phyloP scores from a whole-genome alignment of 2,888 invertebrate species.

The Leptogaster cylindrica region DNA sequence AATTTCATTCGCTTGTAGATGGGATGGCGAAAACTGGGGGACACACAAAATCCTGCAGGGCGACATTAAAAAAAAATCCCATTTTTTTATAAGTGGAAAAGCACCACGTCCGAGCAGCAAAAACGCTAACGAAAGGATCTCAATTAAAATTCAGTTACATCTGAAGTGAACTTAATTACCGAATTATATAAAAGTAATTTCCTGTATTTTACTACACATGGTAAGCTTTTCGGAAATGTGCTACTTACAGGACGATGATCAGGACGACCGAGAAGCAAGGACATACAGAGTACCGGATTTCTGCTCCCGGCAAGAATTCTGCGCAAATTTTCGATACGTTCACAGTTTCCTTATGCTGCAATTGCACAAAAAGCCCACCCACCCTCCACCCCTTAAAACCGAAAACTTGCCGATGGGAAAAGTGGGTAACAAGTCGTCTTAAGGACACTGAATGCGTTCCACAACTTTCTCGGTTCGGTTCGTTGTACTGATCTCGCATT shows the following conservation, averaged over 20 bases:
- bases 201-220: neutral
- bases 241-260: conserved; percentile 2
- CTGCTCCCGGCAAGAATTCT: neutral
- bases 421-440: conserved; percentile 7
- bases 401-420: neutral
- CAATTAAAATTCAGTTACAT: conserved; percentile 38
- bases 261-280: neutral
- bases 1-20: too few species aligned
- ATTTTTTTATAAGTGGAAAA: too few species aligned
- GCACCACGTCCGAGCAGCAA: neutral
- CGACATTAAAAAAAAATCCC: too few species aligned
- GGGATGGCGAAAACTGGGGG: neutral
- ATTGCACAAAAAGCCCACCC: neutral
- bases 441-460: conserved; percentile 12
- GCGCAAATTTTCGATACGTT: conserved; percentile 6
- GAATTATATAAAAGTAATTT: conserved; percentile 32
- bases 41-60: neutral
- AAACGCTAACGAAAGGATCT: neutral
- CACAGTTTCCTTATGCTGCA: neutral
- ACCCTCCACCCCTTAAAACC: too few species aligned
- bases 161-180: conserved; percentile 15
- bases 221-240: neutral
- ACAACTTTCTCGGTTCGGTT: conserved; percentile 4
- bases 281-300: neutral
- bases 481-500: conserved; percentile 15